Base-by-base conservation (phyloP, 2,113 vertebrate species). In the Microtus oregoni region DNA sequence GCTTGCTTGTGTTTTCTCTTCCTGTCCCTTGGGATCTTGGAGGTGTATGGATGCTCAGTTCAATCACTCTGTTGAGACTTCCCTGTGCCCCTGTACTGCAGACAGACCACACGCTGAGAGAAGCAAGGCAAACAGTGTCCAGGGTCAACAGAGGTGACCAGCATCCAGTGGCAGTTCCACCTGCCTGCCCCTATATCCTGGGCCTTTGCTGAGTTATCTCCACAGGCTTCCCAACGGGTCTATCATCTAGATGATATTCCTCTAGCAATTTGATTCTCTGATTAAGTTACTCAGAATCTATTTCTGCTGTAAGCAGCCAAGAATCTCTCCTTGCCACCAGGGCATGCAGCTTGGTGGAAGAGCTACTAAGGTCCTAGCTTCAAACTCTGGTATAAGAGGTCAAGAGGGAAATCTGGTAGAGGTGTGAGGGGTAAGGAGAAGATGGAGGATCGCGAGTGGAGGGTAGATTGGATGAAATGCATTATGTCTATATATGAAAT, bases 241-340 rank as follows among this genome's bases (percentile, higher is more conserved):
- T 61, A 2, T 19, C 44, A 58, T 2, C 26, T 55, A 67, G 28
- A 58, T 68, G 35, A 55, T 58, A 13, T 44, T 38, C 41, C 52
- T 52, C 68, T 47, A 83, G 44, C 32, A 22, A 52, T 61, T 65
- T 32, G 4, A 30, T 73, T 89, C 52, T 89, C 52, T 24, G 41
- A 47, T 38, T 73, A 50, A 89, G 52, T 63, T 52, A 38, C 41
- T 20, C 30, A 38, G 73, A 65, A 68, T 81, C 65, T 24, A 58
- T 83, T 90, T 92, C 19, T 87, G 35, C 78, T 76, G 35, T 32
- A 81, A 90, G 32, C 50, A 86, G 67, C 65, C 17, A 92, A 89
- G 47, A 52, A 44, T 47, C 38, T 79, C 78, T 22, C 41, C 3
- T 28, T 67, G 68, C 20, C 13, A 17, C 58, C n/a, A 3, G 79